phyloP scores from a whole-genome alignment of 1,140 invertebrate genomes.

The Neodiprion fabricii region DNA sequence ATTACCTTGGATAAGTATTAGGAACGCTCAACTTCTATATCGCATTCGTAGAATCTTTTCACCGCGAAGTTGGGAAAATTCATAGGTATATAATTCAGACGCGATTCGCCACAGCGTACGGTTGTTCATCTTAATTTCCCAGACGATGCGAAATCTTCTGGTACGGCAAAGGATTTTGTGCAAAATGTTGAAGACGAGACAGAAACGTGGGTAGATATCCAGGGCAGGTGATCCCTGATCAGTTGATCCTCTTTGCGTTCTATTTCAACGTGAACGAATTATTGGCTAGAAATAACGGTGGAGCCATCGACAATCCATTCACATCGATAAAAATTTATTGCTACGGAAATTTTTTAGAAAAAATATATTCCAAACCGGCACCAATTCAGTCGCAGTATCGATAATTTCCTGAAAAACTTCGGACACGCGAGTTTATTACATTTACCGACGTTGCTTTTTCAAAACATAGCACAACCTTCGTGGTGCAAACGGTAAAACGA shows the following conservation, averaged over 20 bases:
- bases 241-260: constrained; percentile 1
- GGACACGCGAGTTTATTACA: too few species aligned
- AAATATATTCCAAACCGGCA: too few species aligned
- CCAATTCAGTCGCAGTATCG: too few species aligned
- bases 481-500: too few species aligned
- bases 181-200: not conserved
- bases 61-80: not conserved
- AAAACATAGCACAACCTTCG: too few species aligned
- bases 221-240: not conserved
- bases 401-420: too few species aligned
- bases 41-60: not conserved
- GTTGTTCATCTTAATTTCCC: not conserved
- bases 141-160: not conserved
- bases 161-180: not conserved
- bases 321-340: too few species aligned
- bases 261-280: not conserved
- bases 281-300: not conserved
- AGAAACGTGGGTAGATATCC: not conserved
- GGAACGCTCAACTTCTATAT: not conserved
- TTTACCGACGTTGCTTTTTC: too few species aligned
- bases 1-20: not conserved
- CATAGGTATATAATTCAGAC: not conserved
- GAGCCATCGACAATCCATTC: not conserved
- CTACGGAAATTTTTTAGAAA: too few species aligned
- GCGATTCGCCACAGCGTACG: not conserved